phyloP scores from a whole-genome alignment of 2,888 invertebrate genomes.

The Ormyrus nitidulus region DNA sequence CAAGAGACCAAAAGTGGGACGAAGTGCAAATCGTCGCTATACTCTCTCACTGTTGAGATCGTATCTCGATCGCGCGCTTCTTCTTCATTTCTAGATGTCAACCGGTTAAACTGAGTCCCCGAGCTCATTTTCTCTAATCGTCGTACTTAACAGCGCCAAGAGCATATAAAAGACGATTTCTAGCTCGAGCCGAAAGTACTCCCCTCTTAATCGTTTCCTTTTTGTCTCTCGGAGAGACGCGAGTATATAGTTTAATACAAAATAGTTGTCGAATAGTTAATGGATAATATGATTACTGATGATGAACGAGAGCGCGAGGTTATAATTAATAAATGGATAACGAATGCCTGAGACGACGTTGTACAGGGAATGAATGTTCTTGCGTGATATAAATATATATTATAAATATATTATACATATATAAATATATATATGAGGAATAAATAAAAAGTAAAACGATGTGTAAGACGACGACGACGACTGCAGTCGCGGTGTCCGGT shows the following conservation, averaged over 20 bases:
- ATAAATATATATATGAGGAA: constrained; percentile 46
- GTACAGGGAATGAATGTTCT: constrained; percentile 60
- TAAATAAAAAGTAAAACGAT: constrained; percentile 36
- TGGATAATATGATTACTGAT: constrained; percentile 21
- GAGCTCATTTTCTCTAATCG: constrained; percentile 51
- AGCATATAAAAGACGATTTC: background rate
- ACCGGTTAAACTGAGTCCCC: constrained; percentile 19
- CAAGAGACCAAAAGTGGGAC: constrained; percentile 43
- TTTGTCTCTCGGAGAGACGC: constrained; percentile 56
- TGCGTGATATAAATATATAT: constrained; percentile 56
- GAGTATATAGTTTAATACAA: constrained; percentile 59
- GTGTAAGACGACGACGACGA: constrained; percentile 56
- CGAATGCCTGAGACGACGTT: constrained; percentile 49
- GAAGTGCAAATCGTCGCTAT: constrained; percentile 51
- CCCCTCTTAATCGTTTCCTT: constrained; percentile 47
- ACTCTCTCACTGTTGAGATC: constrained; percentile 13
- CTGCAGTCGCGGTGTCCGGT: constrained; percentile 36
- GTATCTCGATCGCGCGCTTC: constrained; percentile 25
- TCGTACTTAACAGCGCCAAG: constrained; percentile 53
- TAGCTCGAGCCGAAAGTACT: constrained; percentile 40
- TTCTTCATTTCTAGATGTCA: constrained; percentile 48
- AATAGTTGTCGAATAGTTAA: constrained; percentile 57
- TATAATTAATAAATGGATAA: background rate
- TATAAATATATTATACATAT: constrained; percentile 19
- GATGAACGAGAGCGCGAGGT: constrained; percentile 18